Conservation (phyloP, 1,140 invertebrate species). For the Drosophila novamexicana region DNA sequence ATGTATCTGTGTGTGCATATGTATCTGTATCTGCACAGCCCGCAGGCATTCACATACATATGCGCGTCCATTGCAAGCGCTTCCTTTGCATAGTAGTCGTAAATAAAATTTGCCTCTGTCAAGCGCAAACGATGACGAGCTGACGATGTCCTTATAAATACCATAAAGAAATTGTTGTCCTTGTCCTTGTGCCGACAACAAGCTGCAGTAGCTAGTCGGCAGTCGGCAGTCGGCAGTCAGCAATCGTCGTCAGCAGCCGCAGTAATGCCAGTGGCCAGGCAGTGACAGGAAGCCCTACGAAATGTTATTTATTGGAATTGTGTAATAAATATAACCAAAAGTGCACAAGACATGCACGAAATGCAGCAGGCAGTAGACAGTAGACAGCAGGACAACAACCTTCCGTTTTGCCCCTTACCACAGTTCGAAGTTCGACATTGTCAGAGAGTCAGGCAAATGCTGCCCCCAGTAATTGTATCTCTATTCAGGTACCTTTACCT, state of each 20-base stretch:
- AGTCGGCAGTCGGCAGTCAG: conserved; percentile 17
- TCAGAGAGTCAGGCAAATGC: neutral
- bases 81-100: conserved; percentile 41
- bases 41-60: conserved; percentile 40
- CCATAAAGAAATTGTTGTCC: conserved; percentile 75
- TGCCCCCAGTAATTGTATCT: neutral
- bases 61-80: conserved; percentile 26
- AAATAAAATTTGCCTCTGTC: conserved; percentile 53
- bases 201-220: neutral
- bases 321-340: conserved; percentile 78
- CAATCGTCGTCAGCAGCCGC: conserved; percentile 36
- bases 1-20: conserved; percentile 8
- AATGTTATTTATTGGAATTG: conserved; percentile 81
- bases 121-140: conserved; percentile 70
- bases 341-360: conserved; percentile 74
- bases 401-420: neutral
- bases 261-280: conserved; percentile 27
- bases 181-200: conserved; percentile 5
- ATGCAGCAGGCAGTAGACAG: conserved; percentile 48
- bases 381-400: neutral
- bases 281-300: conserved; percentile 60
- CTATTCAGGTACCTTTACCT: neutral
- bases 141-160: conserved; percentile 77
- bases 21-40: conserved; percentile 10
- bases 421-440: conserved; percentile 2